These are phyloP conservation scores for Scaptomyza montana DNA, from an alignment of 1,140 invertebrate species.

Conservation along the genomic window DNA sequence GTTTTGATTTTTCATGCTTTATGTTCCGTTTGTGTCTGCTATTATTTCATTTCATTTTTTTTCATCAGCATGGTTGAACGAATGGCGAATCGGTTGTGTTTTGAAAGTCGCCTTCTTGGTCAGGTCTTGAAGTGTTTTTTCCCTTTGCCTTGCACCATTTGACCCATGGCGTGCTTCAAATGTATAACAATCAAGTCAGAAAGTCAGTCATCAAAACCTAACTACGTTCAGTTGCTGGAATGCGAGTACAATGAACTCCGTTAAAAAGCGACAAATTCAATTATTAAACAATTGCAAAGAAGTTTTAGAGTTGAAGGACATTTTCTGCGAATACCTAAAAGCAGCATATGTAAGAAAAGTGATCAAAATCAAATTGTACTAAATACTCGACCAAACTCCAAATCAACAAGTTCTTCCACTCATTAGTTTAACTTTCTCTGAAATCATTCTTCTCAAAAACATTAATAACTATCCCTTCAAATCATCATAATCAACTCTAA, in stretches of 20 bases:
- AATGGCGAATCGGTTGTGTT: conserved; percentile 5
- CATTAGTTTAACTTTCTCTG: too few species aligned
- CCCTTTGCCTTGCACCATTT: conserved; percentile 45
- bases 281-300: background rate
- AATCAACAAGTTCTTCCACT: too few species aligned
- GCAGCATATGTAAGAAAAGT: too few species aligned
- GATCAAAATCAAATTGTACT: too few species aligned
- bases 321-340: too few species aligned
- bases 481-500: too few species aligned
- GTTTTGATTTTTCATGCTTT: conserved; percentile 72
- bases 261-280: background rate
- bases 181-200: conserved; percentile 18
- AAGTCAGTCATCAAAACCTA: conserved; percentile 27
- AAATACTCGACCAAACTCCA: too few species aligned
- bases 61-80: conserved; percentile 13
- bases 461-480: too few species aligned
- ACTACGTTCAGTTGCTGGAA: conserved; percentile 30
- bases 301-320: background rate
- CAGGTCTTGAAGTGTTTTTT: conserved; percentile 23
- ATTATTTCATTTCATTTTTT: conserved; percentile 27
- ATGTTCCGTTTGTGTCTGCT: conserved; percentile 35
- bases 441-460: too few species aligned
- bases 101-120: background rate
- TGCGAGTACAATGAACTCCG: conserved; percentile 6
- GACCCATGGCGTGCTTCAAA: conserved; percentile 40